Conservation (phyloP, 2,888 invertebrate genomes). For the Acleris sparsana region DNA sequence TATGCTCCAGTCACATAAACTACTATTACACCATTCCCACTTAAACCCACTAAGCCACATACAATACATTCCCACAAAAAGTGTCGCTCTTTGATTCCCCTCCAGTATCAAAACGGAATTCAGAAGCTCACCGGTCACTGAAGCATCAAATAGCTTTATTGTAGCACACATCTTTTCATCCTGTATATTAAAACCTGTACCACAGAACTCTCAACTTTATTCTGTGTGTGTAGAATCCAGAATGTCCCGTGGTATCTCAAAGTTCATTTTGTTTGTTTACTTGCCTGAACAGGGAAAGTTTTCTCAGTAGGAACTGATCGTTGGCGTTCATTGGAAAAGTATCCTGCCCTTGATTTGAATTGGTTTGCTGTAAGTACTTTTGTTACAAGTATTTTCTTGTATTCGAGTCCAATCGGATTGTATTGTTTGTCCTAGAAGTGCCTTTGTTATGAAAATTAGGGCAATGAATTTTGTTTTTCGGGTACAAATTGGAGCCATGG, state of each 20-base stretch:
- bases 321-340: slow-evolving; percentile 31
- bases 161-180: slow-evolving; percentile 25
- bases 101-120: slow-evolving; percentile 10
- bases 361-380: slow-evolving; percentile 26
- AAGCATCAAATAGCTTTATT: slow-evolving; percentile 30
- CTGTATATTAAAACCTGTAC: slow-evolving; percentile 15
- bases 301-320: slow-evolving; percentile 27
- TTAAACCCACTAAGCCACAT: not conserved
- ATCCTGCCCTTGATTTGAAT: slow-evolving; percentile 31
- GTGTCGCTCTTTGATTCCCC: not conserved
- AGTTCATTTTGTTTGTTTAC: slow-evolving; percentile 33
- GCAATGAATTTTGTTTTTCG: slow-evolving; percentile 20
- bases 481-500: not conserved
- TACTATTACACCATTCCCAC: not conserved
- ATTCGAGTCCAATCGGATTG: slow-evolving; percentile 20
- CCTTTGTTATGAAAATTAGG: slow-evolving; percentile 4
- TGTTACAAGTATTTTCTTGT: slow-evolving; percentile 26
- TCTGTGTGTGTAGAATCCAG: slow-evolving; percentile 11
- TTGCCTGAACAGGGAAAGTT: slow-evolving; percentile 20
- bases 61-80: slow-evolving; percentile 4
- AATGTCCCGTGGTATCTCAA: not conserved
- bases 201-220: not conserved
- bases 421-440: slow-evolving; percentile 13
- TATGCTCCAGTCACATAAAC: no score
- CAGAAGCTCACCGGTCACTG: slow-evolving; percentile 5